These are phyloP conservation scores for Garrulus glandarius DNA, from an alignment of 2,797 vertebrate genomes.

Conservation along the genomic window DNA sequence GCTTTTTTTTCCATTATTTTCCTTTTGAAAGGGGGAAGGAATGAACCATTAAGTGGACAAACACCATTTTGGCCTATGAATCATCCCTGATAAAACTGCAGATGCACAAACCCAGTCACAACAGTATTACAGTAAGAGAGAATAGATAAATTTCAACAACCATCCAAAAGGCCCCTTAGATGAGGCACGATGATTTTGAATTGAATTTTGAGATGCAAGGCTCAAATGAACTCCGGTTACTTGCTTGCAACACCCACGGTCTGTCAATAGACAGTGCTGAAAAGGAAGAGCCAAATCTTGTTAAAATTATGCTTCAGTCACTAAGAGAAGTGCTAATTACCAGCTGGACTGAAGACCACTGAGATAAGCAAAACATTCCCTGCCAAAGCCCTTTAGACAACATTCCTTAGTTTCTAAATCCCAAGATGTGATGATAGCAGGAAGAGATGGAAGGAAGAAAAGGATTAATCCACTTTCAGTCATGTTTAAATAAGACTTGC, in stretches of 20 bases:
- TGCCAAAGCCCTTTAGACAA: neutral
- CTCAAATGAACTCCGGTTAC: neutral
- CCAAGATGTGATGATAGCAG: neutral
- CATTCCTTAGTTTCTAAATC: neutral
- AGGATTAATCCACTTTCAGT: neutral
- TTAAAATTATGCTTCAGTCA: neutral
- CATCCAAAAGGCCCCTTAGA: neutral
- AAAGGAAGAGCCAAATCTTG: neutral
- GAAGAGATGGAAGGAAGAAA: neutral
- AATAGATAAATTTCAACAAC: neutral
- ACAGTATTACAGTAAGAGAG: neutral
- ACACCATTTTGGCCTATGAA: neutral
- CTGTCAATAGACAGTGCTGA: neutral
- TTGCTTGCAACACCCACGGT: neutral
- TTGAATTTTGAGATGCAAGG: neutral
- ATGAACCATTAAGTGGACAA: neutral
- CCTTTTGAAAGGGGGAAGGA: neutral
- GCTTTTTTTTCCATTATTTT: neutral
- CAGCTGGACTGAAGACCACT: neutral
- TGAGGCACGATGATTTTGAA: neutral
- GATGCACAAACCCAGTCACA: neutral
- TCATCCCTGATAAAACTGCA: neutral
- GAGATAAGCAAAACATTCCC: neutral
- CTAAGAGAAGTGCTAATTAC: neutral
- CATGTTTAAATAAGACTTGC: neutral